Conservation (phyloP, 2,888 invertebrate genomes). For the Neoascia interrupta region DNA sequence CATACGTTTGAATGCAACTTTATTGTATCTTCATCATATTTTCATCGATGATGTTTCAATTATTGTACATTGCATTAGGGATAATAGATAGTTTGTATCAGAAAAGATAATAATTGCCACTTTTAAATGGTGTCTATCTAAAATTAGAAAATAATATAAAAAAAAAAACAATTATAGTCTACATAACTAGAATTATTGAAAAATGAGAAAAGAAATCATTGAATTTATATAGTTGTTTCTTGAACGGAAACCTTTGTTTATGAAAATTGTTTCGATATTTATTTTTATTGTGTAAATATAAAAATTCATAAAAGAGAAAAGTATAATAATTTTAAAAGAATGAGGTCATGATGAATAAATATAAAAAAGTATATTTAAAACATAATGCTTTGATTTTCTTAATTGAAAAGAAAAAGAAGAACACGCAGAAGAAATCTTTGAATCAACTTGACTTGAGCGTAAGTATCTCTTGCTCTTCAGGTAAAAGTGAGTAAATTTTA, state of each 20-base stretch:
- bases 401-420: too few species aligned
- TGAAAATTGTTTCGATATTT: conserved; percentile 23
- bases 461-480: too few species aligned
- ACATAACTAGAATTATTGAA: too few species aligned
- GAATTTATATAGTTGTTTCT: conserved; percentile 38
- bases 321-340: conserved; percentile 18
- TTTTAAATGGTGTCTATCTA: conserved; percentile 46
- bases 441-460: too few species aligned
- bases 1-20: conserved; percentile 13
- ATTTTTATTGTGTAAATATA: conserved; percentile 46
- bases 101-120: conserved; percentile 51
- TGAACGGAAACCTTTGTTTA: conserved; percentile 14
- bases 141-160: conserved; percentile 23
- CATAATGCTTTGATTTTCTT: too few species aligned
- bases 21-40: conserved; percentile 42
- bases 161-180: conserved; percentile 9
- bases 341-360: conserved; percentile 22
- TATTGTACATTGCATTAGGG: conserved; percentile 34
- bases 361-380: too few species aligned
- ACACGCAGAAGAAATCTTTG: too few species aligned
- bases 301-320: conserved; percentile 6
- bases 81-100: conserved; percentile 13
- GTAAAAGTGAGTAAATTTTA: too few species aligned
- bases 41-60: conserved; percentile 35
- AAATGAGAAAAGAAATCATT: conserved; percentile 8